Conservation (phyloP, 64 coral and sea anemone genomes). For the Exaiptasia diaphana region DNA sequence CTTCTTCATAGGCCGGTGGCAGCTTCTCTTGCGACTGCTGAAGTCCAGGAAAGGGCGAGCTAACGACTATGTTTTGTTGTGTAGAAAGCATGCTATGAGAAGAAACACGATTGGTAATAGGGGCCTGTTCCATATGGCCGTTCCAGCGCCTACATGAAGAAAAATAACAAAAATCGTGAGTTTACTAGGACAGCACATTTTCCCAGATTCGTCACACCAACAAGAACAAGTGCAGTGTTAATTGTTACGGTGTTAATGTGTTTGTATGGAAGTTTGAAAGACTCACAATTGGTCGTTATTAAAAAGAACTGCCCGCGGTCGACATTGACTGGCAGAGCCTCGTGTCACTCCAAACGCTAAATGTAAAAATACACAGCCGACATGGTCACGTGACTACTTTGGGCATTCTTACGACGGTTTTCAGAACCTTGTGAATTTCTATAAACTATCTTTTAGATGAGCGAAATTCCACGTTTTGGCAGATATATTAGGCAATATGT, state of each 20-base stretch:
- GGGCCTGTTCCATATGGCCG: constrained; percentile 55
- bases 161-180: constrained; percentile 33
- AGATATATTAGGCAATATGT: too few species aligned
- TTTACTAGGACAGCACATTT: constrained; percentile 38
- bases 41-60: constrained; percentile 46
- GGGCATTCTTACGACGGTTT: neutral
- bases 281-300: constrained; percentile 99
- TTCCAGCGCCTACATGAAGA: constrained; percentile 19
- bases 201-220: constrained; percentile 48
- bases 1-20: constrained; percentile 94
- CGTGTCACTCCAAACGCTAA: constrained; percentile 36
- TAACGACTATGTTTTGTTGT: constrained; percentile 63
- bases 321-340: constrained; percentile 41
- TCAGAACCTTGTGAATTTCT: too few species aligned
- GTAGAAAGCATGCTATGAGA: constrained; percentile 67
- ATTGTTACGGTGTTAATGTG: constrained; percentile 88
- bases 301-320: constrained; percentile 98
- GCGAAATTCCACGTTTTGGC: too few species aligned
- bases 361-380: constrained; percentile 21
- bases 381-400: constrained; percentile 1
- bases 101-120: constrained; percentile 79
- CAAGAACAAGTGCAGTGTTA: constrained; percentile 94
- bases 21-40: constrained; percentile 91
- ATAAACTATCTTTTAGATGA: too few species aligned
- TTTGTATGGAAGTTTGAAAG: constrained; percentile 96